Evolutionary conservation across 2,888 invertebrate species (phyloP).

Genomic region (Drosophila macrospina): DNA sequence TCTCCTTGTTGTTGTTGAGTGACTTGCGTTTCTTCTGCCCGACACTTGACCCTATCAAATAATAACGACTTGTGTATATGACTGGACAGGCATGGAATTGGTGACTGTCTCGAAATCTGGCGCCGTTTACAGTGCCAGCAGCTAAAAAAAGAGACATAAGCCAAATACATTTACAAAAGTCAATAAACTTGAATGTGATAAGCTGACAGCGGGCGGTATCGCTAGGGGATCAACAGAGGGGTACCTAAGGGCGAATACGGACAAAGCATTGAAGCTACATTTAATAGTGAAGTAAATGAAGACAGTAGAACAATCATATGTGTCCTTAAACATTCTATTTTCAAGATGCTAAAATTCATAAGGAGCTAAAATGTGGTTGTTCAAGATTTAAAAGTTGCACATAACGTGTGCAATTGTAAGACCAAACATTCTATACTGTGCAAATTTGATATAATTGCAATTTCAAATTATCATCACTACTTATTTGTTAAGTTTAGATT

Average conservation of each 20-base stretch:
- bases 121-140: conserved; percentile 75
- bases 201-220: conserved; percentile 55
- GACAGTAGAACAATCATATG: conserved; percentile 1
- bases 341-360: no score
- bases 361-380: no score
- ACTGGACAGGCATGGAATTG: conserved; percentile 53
- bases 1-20: conserved; percentile 25
- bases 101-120: conserved; percentile 77
- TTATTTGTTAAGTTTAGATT: no score
- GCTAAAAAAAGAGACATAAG: conserved; percentile 76
- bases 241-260: conserved; percentile 18
- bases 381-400: no score
- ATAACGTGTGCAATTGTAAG: no score
- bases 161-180: conserved; percentile 73
- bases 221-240: conserved; percentile 29
- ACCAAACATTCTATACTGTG: no score
- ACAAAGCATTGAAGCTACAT: conserved; percentile 1
- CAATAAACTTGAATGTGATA: conserved; percentile 73
- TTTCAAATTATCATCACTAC: no score
- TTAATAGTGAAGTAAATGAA: background rate
- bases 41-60: conserved; percentile 79
- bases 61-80: conserved; percentile 71
- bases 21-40: conserved; percentile 34
- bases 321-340: no score
- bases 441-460: no score